These are phyloP conservation scores for Perca schrenkii DNA, from an alignment of 2,113 vertebrate species.

Conservation along the genomic window DNA sequence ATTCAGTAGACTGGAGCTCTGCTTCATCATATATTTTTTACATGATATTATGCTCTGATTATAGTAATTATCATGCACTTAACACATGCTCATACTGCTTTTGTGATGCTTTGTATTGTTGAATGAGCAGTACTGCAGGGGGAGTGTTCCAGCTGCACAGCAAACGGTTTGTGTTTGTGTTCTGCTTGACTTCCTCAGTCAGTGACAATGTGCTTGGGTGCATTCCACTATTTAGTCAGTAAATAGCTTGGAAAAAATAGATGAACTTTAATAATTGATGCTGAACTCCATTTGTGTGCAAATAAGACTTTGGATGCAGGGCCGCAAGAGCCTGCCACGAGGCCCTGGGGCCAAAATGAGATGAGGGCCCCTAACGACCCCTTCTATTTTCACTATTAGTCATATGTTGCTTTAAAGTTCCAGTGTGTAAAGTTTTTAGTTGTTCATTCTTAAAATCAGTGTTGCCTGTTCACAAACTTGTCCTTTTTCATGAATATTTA, in stretches of 20 bases:
- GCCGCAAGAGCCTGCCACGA: not conserved
- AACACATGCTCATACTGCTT: not conserved
- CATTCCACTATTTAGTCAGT: constrained; percentile 39
- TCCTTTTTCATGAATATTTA: too few species aligned
- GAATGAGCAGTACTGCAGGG: not conserved
- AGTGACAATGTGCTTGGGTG: constrained; percentile 12
- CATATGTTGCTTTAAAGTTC: not conserved
- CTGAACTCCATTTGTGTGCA: constrained; percentile 8
- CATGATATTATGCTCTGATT: constrained; percentile 8
- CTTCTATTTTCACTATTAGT: not conserved
- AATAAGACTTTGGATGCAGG: not conserved
- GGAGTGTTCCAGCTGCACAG: not conserved
- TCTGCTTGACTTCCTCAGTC: constrained; percentile 20
- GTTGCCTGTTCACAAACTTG: too few species aligned
- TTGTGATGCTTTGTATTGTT: not conserved
- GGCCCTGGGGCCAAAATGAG: not conserved
- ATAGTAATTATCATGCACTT: constrained; percentile 1
- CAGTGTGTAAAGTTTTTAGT: too few species aligned
- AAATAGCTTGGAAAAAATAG: constrained; percentile 46
- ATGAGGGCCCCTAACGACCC: not conserved
- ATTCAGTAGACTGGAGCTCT: not conserved
- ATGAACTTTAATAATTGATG: constrained; percentile 22
- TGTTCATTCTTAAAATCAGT: too few species aligned
- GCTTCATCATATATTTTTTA: not conserved
- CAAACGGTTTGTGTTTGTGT: constrained; percentile 7